Evolutionary conservation across 2,797 vertebrate species (phyloP).

Genomic region (Aphelocoma californica): DNA sequence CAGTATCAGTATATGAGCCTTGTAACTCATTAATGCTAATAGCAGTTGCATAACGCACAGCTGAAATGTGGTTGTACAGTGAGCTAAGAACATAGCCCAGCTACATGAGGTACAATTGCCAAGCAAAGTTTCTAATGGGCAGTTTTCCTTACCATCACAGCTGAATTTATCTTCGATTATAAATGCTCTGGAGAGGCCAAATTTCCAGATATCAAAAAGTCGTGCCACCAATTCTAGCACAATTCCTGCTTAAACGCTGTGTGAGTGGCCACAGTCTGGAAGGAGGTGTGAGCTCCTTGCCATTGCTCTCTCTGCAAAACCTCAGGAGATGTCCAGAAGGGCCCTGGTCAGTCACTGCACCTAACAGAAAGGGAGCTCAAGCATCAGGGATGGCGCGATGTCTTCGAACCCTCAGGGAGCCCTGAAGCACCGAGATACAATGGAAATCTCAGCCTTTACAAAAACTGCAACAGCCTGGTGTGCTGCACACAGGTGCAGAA

Average conservation of each 20-base stretch:
- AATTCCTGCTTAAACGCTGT: background rate
- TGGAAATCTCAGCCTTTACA: background rate
- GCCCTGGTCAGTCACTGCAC: background rate
- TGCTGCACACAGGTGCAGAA: background rate
- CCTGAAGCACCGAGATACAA: background rate
- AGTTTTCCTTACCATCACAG: background rate
- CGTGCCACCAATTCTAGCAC: background rate
- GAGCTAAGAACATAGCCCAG: background rate
- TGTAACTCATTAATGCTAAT: constrained; percentile 52
- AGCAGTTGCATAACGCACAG: constrained; percentile 6
- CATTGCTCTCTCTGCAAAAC: background rate
- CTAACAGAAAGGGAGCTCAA: background rate
- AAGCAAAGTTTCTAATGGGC: background rate
- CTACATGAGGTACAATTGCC: background rate
- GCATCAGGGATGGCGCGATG: fast-evolving
- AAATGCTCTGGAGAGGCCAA: background rate
- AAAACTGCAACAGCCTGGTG: background rate
- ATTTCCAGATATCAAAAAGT: background rate
- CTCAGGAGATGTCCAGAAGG: background rate
- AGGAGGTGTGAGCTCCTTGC: background rate
- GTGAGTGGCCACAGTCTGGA: fast-evolving
- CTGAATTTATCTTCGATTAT: background rate
- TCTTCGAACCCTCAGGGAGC: background rate
- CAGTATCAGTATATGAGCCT: background rate
- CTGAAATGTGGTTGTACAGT: background rate